phyloP scores from a whole-genome alignment of 2,888 invertebrate species.

The Mythimna lalbum region DNA sequence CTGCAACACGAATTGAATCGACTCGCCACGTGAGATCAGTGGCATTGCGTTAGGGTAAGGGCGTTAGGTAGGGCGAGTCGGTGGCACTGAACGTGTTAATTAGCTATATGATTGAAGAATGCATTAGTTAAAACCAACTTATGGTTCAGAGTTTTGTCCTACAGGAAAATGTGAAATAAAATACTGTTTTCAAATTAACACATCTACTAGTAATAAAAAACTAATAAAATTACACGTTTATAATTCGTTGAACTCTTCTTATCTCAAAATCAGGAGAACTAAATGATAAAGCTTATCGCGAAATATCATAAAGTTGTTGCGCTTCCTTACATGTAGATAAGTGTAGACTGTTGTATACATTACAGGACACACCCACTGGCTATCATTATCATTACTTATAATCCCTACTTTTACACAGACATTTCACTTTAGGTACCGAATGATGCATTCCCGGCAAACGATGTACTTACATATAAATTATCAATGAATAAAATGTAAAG shows the following conservation, averaged over 20 bases:
- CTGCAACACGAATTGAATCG: too few species aligned
- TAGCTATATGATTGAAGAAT: not conserved
- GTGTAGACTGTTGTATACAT: not conserved
- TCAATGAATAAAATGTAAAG: too few species aligned
- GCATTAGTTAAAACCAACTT: too few species aligned
- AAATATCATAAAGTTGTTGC: constrained; percentile 7
- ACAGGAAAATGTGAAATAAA: not conserved
- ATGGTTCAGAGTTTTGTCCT: not conserved
- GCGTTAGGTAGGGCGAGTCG: too few species aligned
- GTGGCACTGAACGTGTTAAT: too few species aligned
- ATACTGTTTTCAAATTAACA: not conserved
- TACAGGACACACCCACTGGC: not conserved
- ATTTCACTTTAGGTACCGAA: too few species aligned
- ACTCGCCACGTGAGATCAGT: too few species aligned
- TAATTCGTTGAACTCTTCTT: constrained; percentile 42
- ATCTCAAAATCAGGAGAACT: constrained; percentile 23
- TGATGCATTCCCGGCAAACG: too few species aligned
- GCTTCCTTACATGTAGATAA: constrained; percentile 38
- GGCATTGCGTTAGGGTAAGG: too few species aligned
- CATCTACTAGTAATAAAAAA: not conserved
- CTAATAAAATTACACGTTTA: not conserved
- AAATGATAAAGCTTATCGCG: constrained; percentile 42
- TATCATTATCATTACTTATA: not conserved
- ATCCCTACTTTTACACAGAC: too few species aligned
- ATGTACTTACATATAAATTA: too few species aligned